These are phyloP conservation scores for Lordiphosa andalusiaca DNA, from an alignment of 2,888 invertebrate genomes.

Conservation along the genomic window DNA sequence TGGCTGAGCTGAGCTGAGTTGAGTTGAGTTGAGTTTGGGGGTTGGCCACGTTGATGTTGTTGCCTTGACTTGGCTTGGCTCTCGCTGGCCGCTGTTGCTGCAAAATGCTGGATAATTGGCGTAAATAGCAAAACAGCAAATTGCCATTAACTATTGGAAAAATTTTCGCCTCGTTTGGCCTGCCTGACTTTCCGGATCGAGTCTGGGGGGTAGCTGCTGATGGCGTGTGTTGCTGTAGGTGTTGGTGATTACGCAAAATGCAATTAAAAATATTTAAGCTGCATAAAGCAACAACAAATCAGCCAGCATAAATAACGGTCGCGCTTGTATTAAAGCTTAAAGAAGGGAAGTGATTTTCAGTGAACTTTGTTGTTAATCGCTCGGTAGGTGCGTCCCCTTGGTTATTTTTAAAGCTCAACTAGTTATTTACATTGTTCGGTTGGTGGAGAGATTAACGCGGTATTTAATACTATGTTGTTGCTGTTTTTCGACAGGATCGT, in stretches of 20 bases:
- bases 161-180: slow-evolving; percentile 55
- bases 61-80: slow-evolving; percentile 26
- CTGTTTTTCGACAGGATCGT: slow-evolving; percentile 19
- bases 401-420: slow-evolving; percentile 49
- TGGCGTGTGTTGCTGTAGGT: slow-evolving; percentile 43
- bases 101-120: slow-evolving; percentile 67
- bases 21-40: slow-evolving; percentile 7
- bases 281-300: slow-evolving; percentile 37
- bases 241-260: slow-evolving; percentile 70
- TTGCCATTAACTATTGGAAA: slow-evolving; percentile 75
- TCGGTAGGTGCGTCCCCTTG: slow-evolving; percentile 32
- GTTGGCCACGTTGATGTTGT: slow-evolving; percentile 27
- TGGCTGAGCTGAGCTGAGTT: slow-evolving; percentile 28
- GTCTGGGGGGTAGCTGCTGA: slow-evolving; percentile 20
- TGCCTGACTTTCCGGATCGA: slow-evolving; percentile 24
- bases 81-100: slow-evolving; percentile 41
- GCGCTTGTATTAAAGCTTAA: slow-evolving; percentile 56
- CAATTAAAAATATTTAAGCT: slow-evolving; percentile 73
- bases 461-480: slow-evolving; percentile 27
- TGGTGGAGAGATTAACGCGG: slow-evolving; percentile 22
- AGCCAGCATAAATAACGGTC: slow-evolving; percentile 37
- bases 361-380: slow-evolving; percentile 6
- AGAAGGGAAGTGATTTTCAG: slow-evolving; percentile 12
- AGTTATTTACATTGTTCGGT: slow-evolving; percentile 8
- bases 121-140: slow-evolving; percentile 75